Evolutionary conservation across 1,140 invertebrate species (phyloP).

Genomic region (Listronotus oregonensis): DNA sequence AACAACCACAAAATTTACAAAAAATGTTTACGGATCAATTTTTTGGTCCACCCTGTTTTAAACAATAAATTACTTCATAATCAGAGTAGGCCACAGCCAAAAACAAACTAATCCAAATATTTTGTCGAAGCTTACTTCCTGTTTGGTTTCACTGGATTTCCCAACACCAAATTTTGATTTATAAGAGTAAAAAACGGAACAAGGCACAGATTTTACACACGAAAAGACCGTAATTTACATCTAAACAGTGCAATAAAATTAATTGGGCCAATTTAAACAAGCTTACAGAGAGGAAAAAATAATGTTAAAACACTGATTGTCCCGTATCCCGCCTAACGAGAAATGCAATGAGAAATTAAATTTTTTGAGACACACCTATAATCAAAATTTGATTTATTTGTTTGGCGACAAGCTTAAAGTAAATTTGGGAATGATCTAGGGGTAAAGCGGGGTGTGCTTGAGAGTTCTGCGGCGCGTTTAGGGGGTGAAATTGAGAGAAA

Average conservation of each 20-base stretch:
- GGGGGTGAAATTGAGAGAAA: neutral
- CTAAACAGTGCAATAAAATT: slow-evolving; percentile 23
- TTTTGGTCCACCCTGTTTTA: neutral
- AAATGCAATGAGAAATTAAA: slow-evolving; percentile 6
- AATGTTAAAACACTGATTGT: slow-evolving; percentile 5
- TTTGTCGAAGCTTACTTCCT: slow-evolving; percentile 2
- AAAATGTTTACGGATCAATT: too few relatives aligned
- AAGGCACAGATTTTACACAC: slow-evolving; percentile 10
- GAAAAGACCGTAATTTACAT: slow-evolving; percentile 14
- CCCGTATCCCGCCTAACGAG: slow-evolving; percentile 8
- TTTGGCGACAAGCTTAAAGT: slow-evolving; percentile 1
- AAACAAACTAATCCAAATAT: slow-evolving; percentile 7
- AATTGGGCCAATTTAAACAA: slow-evolving; percentile 27
- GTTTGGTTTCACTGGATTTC: slow-evolving; percentile 1
- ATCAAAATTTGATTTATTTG: slow-evolving; percentile 21
- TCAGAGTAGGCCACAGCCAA: neutral
- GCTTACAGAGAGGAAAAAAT: slow-evolving; percentile 14
- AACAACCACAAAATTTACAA: too few relatives aligned
- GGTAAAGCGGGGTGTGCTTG: neutral
- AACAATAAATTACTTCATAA: slow-evolving; percentile 5
- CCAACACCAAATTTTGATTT: slow-evolving; percentile 7
- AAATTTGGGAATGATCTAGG: neutral
- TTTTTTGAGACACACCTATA: slow-evolving; percentile 47
- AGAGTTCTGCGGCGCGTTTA: neutral
- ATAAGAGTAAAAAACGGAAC: neutral